phyloP scores from a whole-genome alignment of 2,113 vertebrate species.

The Ursus arctos region DNA sequence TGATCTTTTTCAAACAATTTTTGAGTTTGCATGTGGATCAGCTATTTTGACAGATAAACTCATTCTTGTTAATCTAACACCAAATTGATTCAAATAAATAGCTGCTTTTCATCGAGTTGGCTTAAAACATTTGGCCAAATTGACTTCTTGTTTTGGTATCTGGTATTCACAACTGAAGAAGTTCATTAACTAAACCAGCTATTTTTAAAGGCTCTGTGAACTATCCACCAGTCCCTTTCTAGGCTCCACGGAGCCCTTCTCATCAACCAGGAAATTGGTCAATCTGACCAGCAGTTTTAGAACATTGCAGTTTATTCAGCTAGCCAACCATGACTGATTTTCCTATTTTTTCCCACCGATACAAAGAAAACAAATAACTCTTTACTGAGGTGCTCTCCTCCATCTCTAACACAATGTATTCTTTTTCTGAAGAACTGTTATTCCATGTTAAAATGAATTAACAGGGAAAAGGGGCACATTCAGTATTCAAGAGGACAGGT shows the following conservation, averaged over 20 bases:
- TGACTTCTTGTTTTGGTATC: not conserved
- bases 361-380: not conserved
- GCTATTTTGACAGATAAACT: constrained; percentile 8
- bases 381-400: not conserved
- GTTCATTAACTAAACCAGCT: not conserved
- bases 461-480: not conserved
- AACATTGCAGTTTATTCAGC: not conserved
- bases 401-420: not conserved
- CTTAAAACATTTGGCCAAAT: constrained; percentile 26
- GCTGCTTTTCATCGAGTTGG: not conserved
- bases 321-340: not conserved
- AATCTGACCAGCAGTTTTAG: not conserved
- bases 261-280: not conserved
- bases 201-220: not conserved
- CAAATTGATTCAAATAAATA: not conserved
- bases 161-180: not conserved
- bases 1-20: not conserved
- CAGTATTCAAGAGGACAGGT: not conserved
- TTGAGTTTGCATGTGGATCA: not conserved
- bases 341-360: not conserved
- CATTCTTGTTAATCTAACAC: constrained; percentile 16
- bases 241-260: not conserved
- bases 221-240: not conserved
- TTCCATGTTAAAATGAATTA: not conserved
- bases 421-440: not conserved